Evolutionary conservation across 1,140 invertebrate species (phyloP).

Genomic region (fruit fly (Drosophila melanogaster)): DNA sequence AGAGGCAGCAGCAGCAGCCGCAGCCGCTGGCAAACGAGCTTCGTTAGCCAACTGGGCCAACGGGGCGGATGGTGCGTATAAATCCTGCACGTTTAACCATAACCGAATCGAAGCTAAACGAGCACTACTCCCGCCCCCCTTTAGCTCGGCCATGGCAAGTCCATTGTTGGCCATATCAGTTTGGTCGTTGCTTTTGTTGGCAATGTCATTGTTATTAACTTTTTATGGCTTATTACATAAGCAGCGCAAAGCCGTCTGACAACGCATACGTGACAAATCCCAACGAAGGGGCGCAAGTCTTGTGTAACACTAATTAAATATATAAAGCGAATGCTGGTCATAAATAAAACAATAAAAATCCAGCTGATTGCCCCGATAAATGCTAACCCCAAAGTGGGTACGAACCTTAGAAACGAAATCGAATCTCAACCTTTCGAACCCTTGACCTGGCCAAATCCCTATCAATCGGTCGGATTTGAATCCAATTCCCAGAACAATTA

Average conservation of each 20-base stretch:
- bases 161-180: slow-evolving; percentile 46
- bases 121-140: background rate
- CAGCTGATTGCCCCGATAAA: slow-evolving; percentile 32
- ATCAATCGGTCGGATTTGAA: slow-evolving; percentile 38
- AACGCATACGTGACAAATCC: slow-evolving; percentile 69
- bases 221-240: slow-evolving; percentile 82
- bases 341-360: slow-evolving; percentile 50
- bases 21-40: slow-evolving; percentile 42
- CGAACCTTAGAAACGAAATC: background rate
- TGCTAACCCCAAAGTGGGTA: slow-evolving; percentile 19
- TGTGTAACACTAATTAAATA: slow-evolving; percentile 70
- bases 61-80: slow-evolving; percentile 36
- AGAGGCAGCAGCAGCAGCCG: slow-evolving; percentile 1
- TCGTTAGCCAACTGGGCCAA: slow-evolving; percentile 54
- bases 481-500: slow-evolving; percentile 62
- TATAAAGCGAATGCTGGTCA: slow-evolving; percentile 33
- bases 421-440: slow-evolving; percentile 19
- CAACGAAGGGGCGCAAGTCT: background rate
- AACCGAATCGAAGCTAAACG: slow-evolving; percentile 67
- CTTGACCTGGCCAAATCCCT: slow-evolving; percentile 41
- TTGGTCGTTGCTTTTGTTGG: slow-evolving; percentile 50
- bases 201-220: slow-evolving; percentile 81
- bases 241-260: slow-evolving; percentile 69
- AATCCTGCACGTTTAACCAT: slow-evolving; percentile 77
- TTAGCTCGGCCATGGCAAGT: slow-evolving; percentile 3